Conservation (phyloP, 2,113 vertebrate genomes). For the Sorex araneus region DNA sequence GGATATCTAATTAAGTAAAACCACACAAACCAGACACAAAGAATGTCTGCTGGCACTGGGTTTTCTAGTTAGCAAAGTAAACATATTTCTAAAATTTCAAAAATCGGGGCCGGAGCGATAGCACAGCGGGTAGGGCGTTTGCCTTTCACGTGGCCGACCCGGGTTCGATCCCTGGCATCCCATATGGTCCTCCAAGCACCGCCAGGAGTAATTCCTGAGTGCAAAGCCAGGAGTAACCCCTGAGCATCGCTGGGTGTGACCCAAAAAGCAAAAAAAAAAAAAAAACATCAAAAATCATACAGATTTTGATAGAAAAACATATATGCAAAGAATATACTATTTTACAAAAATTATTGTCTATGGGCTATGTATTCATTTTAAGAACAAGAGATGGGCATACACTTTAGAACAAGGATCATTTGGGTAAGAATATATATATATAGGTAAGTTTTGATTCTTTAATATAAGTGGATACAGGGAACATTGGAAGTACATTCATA, state of each 20-base stretch:
- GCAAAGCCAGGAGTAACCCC: no score
- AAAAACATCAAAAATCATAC: not conserved
- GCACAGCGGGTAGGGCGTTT: no score
- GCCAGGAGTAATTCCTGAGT: no score
- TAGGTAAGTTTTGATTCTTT: not conserved
- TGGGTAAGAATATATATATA: slow-evolving; percentile 5
- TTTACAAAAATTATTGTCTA: slow-evolving; percentile 12
- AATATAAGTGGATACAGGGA: not conserved
- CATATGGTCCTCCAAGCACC: no score
- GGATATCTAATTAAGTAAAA: not conserved
- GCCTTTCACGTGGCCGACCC: no score
- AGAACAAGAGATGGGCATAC: slow-evolving; percentile 5
- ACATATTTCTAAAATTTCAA: slow-evolving; percentile 2
- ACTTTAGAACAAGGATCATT: not conserved
- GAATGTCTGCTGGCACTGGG: no score
- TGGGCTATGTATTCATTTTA: slow-evolving; percentile 33
- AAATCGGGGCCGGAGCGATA: no score
- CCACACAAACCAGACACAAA: no score
- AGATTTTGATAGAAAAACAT: not conserved
- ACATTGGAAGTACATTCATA: not conserved
- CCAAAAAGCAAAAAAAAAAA: no score
- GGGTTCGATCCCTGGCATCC: no score
- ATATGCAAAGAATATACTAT: not conserved
- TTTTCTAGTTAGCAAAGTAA: no score
- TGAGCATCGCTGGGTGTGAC: no score